Evolutionary conservation across 1,140 invertebrate genomes (phyloP).

Genomic region (Platorchestia sp.): DNA sequence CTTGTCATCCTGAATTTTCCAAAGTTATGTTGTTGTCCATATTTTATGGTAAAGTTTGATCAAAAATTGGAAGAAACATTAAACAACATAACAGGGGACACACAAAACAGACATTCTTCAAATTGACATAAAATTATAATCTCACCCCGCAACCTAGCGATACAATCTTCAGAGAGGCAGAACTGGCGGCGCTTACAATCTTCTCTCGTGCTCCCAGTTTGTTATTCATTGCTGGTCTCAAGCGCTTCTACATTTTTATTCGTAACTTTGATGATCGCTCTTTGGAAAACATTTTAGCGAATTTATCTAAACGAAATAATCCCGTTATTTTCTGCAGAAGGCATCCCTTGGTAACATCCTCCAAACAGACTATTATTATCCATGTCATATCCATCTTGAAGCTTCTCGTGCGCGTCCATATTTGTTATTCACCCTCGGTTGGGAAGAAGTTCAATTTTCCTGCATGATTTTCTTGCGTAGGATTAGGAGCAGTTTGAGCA

Average conservation of each 20-base stretch:
- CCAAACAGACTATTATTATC: not conserved
- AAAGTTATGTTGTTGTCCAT: no score
- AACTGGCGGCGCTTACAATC: not conserved
- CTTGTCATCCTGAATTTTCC: no score
- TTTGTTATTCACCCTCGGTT: not conserved
- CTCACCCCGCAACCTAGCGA: no score
- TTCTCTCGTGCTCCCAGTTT: not conserved
- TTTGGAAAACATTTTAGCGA: not conserved
- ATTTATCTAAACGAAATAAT: not conserved
- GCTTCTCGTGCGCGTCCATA: not conserved
- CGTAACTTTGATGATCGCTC: not conserved
- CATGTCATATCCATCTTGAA: not conserved
- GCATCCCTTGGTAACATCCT: not conserved
- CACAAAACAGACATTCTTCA: no score
- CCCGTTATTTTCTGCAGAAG: not conserved
- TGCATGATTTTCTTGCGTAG: not conserved
- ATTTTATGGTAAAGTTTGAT: no score
- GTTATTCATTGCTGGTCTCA: not conserved
- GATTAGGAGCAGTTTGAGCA: not conserved
- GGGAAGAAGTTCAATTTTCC: not conserved
- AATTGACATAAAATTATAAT: no score
- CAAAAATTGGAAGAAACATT: no score
- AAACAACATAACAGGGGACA: no score
- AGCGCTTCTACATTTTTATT: not conserved
- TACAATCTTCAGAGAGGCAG: not conserved